phyloP scores from a whole-genome alignment of 2,888 invertebrate species.

The Diaphora mendica region DNA sequence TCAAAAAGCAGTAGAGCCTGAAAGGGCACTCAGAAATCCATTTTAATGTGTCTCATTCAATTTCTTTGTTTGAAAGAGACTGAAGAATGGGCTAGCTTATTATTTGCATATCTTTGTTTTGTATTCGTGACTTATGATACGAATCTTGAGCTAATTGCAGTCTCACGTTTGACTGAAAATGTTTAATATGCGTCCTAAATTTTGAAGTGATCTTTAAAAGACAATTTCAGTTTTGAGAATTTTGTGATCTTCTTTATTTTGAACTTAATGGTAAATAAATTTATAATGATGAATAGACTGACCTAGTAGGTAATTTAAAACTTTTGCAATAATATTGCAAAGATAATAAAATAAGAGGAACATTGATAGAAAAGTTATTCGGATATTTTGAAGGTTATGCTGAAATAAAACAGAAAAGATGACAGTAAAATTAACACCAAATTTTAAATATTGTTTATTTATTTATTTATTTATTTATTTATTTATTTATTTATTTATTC shows the following conservation, averaged over 20 bases:
- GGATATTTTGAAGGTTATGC: too few relatives aligned
- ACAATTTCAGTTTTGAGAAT: neutral
- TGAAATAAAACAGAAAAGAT: too few relatives aligned
- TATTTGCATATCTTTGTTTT: constrained; percentile 46
- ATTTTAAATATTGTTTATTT: neutral
- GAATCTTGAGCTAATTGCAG: constrained; percentile 29
- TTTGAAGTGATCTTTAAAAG: constrained; percentile 9
- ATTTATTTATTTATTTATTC: too few relatives aligned
- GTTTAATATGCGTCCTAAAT: constrained; percentile 30
- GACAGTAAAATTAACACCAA: too few relatives aligned
- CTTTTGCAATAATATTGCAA: neutral
- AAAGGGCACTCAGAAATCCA: constrained; percentile 14
- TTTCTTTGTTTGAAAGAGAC: constrained; percentile 37
- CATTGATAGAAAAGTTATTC: too few relatives aligned
- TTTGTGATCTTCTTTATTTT: constrained; percentile 8
- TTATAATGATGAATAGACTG: too few relatives aligned
- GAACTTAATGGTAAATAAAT: too few relatives aligned
- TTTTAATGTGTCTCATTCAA: constrained; percentile 24
- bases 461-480: too few relatives aligned
- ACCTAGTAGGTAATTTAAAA: too few relatives aligned
- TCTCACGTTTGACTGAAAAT: constrained; percentile 17
- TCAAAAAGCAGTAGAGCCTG: constrained; percentile 3
- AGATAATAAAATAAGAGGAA: too few relatives aligned
- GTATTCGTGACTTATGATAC: constrained; percentile 30
- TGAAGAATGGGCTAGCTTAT: constrained; percentile 31